A percentile compares a stretch with the other conserved stretches of the same genome.
phyloP scores from a whole-genome alignment of 2,113 vertebrate genomes.

The Brachyistius frenatus region DNA sequence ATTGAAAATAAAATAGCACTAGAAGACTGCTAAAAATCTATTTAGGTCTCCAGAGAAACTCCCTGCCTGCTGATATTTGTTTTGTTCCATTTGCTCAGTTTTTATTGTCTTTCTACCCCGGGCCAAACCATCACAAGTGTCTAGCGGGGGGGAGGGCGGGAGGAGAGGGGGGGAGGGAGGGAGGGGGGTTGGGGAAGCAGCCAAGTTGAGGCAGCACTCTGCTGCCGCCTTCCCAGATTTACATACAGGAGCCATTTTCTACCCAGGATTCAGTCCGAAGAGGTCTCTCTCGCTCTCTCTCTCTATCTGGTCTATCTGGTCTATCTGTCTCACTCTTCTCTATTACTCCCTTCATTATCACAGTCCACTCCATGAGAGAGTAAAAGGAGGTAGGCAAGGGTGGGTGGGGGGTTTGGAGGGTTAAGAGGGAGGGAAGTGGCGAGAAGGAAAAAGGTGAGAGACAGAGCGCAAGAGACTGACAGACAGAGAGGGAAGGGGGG shows the following conservation, averaged over 20 bases:
- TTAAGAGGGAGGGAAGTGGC: conserved; percentile 65
- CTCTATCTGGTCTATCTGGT: neutral
- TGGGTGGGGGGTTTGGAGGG: conserved; percentile 40
- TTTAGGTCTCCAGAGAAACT: conserved; percentile 63
- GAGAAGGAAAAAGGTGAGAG: conserved; percentile 68
- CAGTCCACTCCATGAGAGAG: conserved; percentile 79
- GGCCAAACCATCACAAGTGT: conserved; percentile 70
- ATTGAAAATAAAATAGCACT: conserved; percentile 39
- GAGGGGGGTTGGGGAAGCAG: conserved; percentile 53
- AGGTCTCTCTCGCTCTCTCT: conserved; percentile 42
- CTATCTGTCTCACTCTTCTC: conserved; percentile 45
- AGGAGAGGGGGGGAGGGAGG: conserved; percentile 39
- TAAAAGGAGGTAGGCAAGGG: conserved; percentile 49
- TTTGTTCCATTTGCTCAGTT: conserved; percentile 60
- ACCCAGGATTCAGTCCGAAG: conserved; percentile 65
- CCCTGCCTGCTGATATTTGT: conserved; percentile 67
- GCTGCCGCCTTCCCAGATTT: conserved; percentile 66
- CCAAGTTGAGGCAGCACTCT: conserved; percentile 69
- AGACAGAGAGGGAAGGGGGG: conserved; percentile 42
- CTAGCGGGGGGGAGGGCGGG: conserved; percentile 30
- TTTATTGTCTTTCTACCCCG: conserved; percentile 68
- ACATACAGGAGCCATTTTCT: conserved; percentile 77
- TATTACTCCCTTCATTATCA: conserved; percentile 76
- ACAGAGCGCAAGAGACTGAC: conserved; percentile 57
- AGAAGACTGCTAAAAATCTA: conserved; percentile 57